Evolutionary conservation across 1,140 invertebrate species (phyloP), one percentile per base, ranked within the genome.

Genomic region (Heterodera schachtii): DNA sequence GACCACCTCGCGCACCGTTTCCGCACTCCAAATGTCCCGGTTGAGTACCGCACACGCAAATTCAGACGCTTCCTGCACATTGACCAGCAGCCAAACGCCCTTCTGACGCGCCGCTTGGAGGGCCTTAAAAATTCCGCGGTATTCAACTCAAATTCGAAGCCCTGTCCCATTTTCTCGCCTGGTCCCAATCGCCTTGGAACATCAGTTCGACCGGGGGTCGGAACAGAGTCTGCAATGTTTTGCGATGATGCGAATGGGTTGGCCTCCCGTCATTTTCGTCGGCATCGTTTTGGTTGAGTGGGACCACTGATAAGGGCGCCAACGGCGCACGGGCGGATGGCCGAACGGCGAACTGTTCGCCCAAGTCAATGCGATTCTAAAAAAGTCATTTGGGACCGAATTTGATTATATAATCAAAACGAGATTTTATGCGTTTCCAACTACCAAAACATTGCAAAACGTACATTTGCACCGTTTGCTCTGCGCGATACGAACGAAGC

Each of bases 31-130:
- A 1, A 95, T 92, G 90, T 95, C 94, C 74, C 94, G 91, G 90
- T 94, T 95, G 4, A 95, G 90, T 6, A 93, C 92, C 90, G 94
- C 94, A 83, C 92, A 93, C 11, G 92, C 90, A 90, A 95, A 95
- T 90, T 94, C 94, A 84, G 92, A 91, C 41, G 93, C 92, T 90
- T 94, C 93, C 90, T 95, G 94, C 4, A 95, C 91, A 90, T 95
- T 94, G 0, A 95, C 93, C 83, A 95, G 91, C 16, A 95, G 84
- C 94, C 94, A 95, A 70, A 92, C 92, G 13, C 93, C 93, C 57
- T 90, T 90, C 76, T 93, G 93, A 67, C 93, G 90, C 1, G 93
- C 94, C 88, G 93, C 71, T 60, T 64, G 70, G 90, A 75, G 82
- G 75, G 76, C 73, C 82, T 66, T 83, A 74, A 87, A 86, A 43